Percentiles rank a stretch among this genome's conserved stretches.
These are phyloP conservation scores for Drosophila cognata DNA, from an alignment of 2,888 invertebrate species.

Conservation along the genomic window DNA sequence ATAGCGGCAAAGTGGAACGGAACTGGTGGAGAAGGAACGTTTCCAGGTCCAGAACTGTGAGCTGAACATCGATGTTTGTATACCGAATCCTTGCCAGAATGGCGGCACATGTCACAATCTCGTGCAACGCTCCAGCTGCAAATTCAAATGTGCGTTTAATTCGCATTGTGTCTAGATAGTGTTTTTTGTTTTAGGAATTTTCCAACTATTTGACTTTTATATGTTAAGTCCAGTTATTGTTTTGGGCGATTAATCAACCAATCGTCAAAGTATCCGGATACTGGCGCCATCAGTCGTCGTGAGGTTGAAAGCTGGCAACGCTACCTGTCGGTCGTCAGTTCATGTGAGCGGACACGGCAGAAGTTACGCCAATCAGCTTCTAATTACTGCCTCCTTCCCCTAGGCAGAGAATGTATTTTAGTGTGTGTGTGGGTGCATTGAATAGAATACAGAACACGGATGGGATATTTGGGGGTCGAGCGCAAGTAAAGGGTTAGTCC, in stretches of 20 bases:
- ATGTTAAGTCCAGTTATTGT: too few relatives aligned
- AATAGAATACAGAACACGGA: background rate
- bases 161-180: too few relatives aligned
- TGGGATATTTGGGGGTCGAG: too few relatives aligned
- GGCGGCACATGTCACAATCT: conserved; percentile 98
- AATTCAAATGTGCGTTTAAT: too few relatives aligned
- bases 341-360: background rate
- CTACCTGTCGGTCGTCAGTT: background rate
- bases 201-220: too few relatives aligned
- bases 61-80: conserved; percentile 96
- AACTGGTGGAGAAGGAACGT: background rate
- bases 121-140: conserved; percentile 94
- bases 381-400: background rate
- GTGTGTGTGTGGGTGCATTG: background rate
- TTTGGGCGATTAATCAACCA: background rate
- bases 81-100: conserved; percentile 96
- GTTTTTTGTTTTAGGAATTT: too few relatives aligned
- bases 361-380: too few relatives aligned
- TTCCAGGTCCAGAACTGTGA: conserved; percentile 98
- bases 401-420: background rate
- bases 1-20: conserved; percentile 8
- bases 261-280: background rate
- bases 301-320: background rate
- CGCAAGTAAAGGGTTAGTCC: too few relatives aligned
- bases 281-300: background rate